A percentile compares a stretch with the other conserved stretches of the same genome.
Conservation (phyloP, 2,113 vertebrate genomes). For the Pterocles orientalis region DNA sequence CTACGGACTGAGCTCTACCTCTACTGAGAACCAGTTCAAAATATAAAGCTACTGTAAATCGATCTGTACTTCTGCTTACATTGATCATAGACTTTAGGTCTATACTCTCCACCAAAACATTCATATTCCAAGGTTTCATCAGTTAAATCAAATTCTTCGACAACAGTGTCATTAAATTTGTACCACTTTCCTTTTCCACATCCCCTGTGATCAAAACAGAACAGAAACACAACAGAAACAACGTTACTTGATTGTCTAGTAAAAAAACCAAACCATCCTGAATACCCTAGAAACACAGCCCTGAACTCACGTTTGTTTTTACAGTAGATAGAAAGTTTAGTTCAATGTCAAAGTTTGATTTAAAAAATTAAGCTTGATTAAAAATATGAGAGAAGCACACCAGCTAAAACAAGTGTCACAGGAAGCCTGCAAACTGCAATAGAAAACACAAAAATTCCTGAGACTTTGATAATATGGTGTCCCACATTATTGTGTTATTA, state of each 20-base stretch:
- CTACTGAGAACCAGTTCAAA: background rate
- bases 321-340: background rate
- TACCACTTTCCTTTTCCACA: constrained; percentile 94
- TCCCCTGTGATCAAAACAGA: constrained; percentile 75
- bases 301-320: background rate
- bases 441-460: background rate
- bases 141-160: constrained; percentile 97
- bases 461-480: background rate
- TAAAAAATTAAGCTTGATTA: background rate
- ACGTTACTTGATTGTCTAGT: background rate
- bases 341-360: background rate
- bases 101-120: constrained; percentile 97
- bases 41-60: background rate
- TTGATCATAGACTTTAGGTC: constrained; percentile 97
- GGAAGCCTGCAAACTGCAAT: background rate
- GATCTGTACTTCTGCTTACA: constrained; percentile 80
- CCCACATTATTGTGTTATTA: background rate
- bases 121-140: constrained; percentile 97
- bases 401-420: background rate
- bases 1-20: background rate
- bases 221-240: constrained; percentile 1
- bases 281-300: background rate
- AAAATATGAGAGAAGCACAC: background rate
- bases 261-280: background rate
- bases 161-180: constrained; percentile 96